These are phyloP conservation scores for Notarius quadriscutis DNA, from an alignment of 2,113 vertebrate species.

Conservation along the genomic window DNA sequence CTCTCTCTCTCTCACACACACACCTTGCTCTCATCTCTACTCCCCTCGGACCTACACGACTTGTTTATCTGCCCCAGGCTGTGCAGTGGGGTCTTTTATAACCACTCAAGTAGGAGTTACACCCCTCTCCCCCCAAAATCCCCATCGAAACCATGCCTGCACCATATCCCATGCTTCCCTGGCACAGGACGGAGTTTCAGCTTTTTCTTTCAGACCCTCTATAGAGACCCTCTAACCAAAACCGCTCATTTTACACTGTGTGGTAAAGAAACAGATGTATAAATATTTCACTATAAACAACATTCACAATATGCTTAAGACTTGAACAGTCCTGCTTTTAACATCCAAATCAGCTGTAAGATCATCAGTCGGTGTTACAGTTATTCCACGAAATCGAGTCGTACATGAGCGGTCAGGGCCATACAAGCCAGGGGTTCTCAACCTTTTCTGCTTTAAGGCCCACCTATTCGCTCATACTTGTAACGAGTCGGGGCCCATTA, in stretches of 20 bases:
- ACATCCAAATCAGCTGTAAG: background rate
- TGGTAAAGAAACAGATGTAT: background rate
- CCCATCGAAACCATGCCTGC: background rate
- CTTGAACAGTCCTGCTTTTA: background rate
- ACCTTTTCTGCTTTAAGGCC: too few relatives aligned
- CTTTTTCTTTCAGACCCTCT: background rate
- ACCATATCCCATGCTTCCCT: background rate
- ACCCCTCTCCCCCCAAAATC: background rate
- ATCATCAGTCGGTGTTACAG: background rate
- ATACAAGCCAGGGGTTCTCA: too few relatives aligned
- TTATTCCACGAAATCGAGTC: too few relatives aligned
- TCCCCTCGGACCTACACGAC: conserved; percentile 38
- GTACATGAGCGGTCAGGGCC: too few relatives aligned
- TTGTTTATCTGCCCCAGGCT: conserved; percentile 49
- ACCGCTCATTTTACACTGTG: background rate
- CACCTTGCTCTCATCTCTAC: conserved; percentile 29
- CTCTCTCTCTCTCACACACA: background rate
- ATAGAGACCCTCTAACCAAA: background rate
- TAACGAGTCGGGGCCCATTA: too few relatives aligned
- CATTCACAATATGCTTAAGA: background rate
- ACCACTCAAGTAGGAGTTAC: background rate
- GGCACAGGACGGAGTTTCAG: background rate
- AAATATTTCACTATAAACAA: background rate
- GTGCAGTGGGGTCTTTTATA: conserved; percentile 2
- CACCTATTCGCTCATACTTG: too few relatives aligned